phyloP scores from a whole-genome alignment of 2,888 invertebrate genomes.

The Sesamia inferens region DNA sequence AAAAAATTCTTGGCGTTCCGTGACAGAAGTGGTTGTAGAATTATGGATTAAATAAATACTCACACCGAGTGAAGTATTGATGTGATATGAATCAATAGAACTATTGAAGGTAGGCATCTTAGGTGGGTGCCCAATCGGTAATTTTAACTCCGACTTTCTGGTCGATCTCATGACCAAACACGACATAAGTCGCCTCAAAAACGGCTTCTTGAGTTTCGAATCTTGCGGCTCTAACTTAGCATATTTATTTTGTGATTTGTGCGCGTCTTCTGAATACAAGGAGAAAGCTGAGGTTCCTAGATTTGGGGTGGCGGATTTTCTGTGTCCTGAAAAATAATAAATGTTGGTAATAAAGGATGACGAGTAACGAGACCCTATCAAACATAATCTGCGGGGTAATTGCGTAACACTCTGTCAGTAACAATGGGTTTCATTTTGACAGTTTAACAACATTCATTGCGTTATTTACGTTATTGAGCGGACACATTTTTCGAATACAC shows the following conservation, averaged over 20 bases:
- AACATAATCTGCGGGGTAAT: not conserved
- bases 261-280: conserved; percentile 68
- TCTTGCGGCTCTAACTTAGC: conserved; percentile 58
- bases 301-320: conserved; percentile 79
- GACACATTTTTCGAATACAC: too few species aligned
- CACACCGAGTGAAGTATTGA: conserved; percentile 82
- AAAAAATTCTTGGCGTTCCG: not conserved
- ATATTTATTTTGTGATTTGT: conserved; percentile 57
- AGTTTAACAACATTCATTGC: too few species aligned
- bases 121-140: conserved; percentile 43
- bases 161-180: conserved; percentile 79
- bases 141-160: conserved; percentile 67
- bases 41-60: conserved; percentile 60
- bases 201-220: conserved; percentile 75
- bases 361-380: not conserved
- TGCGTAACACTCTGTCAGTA: not conserved
- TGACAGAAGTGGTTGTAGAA: not conserved
- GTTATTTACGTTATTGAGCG: too few species aligned
- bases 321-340: conserved; percentile 72
- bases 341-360: not conserved
- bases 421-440: too few species aligned
- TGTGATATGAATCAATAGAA: conserved; percentile 82
- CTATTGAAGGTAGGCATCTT: conserved; percentile 67
- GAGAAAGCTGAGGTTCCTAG: conserved; percentile 81
- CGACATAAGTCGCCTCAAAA: conserved; percentile 81